Evolutionary conservation across 2,797 vertebrate species (phyloP), one percentile per base, ranked within the genome.

Genomic region (Scyliorhinus canicula): DNA sequence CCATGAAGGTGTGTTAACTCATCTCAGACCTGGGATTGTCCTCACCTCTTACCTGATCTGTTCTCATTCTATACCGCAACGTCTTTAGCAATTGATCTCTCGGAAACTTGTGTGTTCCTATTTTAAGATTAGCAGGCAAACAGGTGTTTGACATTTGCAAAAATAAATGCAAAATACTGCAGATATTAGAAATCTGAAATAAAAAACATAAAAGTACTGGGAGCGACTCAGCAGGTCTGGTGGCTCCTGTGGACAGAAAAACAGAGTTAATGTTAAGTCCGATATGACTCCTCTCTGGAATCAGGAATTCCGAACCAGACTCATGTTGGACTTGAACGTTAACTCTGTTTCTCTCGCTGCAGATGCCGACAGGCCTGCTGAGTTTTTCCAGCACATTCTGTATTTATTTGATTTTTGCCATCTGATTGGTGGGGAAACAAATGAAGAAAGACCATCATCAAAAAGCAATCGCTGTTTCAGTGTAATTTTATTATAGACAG

Each of bases 401-500:
- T 19, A 19, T 65, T 65, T 65, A 65, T 65, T 63, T 65, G 57
- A 60, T 35, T 90, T 90, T 90, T 90, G 35, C 7, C 24, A 12
- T 60, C 57, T 65, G 85, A 57, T 52, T 88, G 8, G 24, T 44
- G 2, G 65, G 60, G 60, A 91, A 28, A n/a, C n/a, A 6, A 12
- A 44, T 35, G 16, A 71, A 31, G 11, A 60, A 9, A 71, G 69
- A 50, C 47, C 47, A 52, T 52, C 19, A 74, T 31, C 24, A 93
- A 8, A 67, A 69, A 93, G 31, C 55, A 93, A 26, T 93, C 14
- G n/a, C 44, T 69, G 1, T 47, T 67, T 93, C 85, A 44, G 63
- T 93, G 65, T 93, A 14, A 50, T 94, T 94, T 94, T 71, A 71
- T 74, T 94, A 94, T 52, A 71, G 44, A 55, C 60, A 74, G 93